A percentile compares a stretch with the other conserved stretches of the same genome.
Evolutionary conservation across 2,797 vertebrate genomes (phyloP).

Genomic region (Glyptemys insculpta): DNA sequence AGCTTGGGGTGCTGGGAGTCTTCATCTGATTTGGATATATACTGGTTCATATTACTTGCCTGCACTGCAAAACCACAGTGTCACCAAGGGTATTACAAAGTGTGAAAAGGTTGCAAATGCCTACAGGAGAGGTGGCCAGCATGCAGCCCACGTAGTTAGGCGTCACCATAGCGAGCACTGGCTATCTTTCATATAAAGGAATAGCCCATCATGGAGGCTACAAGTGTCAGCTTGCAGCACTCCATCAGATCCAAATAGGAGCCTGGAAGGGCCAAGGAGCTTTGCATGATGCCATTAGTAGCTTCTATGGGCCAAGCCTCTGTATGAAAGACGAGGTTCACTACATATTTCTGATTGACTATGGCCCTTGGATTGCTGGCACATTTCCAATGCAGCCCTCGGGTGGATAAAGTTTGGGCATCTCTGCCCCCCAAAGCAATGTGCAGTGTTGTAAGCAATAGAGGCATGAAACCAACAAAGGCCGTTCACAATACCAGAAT

Average conservation of each 20-base stretch:
- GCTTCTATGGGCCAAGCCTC: neutral
- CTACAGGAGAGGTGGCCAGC: neutral
- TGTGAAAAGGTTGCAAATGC: accelerated
- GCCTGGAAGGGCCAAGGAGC: neutral
- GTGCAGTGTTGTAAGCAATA: neutral
- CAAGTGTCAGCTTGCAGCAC: neutral
- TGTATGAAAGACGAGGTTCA: neutral
- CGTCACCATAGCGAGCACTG: too few relatives aligned
- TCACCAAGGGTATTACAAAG: neutral
- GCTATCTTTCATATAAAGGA: neutral
- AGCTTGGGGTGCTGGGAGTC: neutral
- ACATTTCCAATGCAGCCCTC: neutral
- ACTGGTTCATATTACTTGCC: neutral
- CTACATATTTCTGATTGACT: neutral
- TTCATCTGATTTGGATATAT: neutral
- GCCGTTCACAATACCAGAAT: neutral
- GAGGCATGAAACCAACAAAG: accelerated
- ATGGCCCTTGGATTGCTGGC: neutral
- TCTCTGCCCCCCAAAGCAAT: neutral
- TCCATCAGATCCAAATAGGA: neutral
- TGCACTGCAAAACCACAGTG: neutral
- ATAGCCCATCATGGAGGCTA: too few relatives aligned
- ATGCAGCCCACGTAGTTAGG: neutral
- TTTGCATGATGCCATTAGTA: neutral
- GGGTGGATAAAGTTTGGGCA: neutral